A percentile compares a stretch with the other conserved stretches of the same genome.
phyloP scores from a whole-genome alignment of 2,797 vertebrate genomes.

The Pelodytes ibericus region DNA sequence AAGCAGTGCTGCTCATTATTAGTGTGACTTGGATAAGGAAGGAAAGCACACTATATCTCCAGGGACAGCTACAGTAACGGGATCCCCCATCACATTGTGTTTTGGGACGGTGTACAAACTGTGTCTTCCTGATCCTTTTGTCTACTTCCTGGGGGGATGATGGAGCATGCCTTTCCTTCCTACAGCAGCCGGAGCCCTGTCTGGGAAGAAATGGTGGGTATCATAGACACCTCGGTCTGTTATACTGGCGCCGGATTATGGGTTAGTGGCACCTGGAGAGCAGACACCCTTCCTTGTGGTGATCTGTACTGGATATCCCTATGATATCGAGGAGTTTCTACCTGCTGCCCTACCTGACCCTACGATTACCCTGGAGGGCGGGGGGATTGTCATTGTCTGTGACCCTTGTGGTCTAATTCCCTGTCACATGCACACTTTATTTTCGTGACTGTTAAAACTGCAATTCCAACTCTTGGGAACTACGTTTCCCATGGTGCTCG shows the following conservation, averaged over 20 bases:
- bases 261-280: not conserved
- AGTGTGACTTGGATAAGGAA: conserved; percentile 30
- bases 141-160: conserved; percentile 64
- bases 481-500: no score
- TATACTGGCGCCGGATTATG: not conserved
- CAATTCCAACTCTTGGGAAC: no score
- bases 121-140: conserved; percentile 15
- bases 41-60: conserved; percentile 11
- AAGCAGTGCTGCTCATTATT: conserved; percentile 17
- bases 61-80: conserved; percentile 38
- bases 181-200: conserved; percentile 80
- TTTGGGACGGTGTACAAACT: conserved; percentile 24
- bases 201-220: conserved; percentile 95
- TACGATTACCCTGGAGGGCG: no score
- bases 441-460: no score
- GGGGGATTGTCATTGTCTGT: no score
- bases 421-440: no score
- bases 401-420: no score
- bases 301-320: not conserved
- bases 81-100: conserved; percentile 11
- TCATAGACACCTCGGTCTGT: not conserved
- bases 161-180: conserved; percentile 83
- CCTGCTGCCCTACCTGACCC: no score
- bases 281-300: no score
- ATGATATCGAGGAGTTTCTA: no score